Conservation (phyloP, 2,888 invertebrate species). For the Anorthoa munda region DNA sequence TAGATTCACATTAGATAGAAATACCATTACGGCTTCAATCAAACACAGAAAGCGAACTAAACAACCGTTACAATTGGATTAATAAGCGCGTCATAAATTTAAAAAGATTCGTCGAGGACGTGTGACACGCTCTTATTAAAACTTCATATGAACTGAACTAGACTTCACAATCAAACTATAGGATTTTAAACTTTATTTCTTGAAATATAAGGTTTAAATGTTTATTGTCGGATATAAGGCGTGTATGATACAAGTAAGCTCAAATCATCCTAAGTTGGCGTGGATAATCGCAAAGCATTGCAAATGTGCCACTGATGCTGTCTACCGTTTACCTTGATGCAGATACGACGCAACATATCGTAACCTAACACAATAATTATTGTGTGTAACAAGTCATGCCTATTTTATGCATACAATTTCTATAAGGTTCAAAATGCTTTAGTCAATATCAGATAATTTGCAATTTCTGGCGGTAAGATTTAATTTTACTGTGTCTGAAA, state of each 20-base stretch:
- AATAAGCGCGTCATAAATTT: conserved; percentile 74
- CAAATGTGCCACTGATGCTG: conserved; percentile 78
- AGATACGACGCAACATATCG: conserved; percentile 31
- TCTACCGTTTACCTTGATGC: conserved; percentile 73
- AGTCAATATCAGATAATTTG: too few species aligned
- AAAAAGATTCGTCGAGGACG: conserved; percentile 71
- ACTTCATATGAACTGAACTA: conserved; percentile 69
- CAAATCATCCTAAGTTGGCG: conserved; percentile 80
- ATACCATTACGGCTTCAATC: conserved; percentile 47
- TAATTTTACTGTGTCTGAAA: neutral
- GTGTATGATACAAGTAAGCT: conserved; percentile 36
- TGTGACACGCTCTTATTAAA: conserved; percentile 80
- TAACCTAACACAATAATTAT: conserved; percentile 25
- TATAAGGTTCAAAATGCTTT: neutral
- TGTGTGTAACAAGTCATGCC: neutral
- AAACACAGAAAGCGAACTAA: conserved; percentile 65
- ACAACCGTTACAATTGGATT: conserved; percentile 74
- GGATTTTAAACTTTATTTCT: conserved; percentile 53
- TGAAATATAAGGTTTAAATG: conserved; percentile 18
- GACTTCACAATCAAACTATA: conserved; percentile 13
- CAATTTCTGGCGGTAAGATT: neutral
- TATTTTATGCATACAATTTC: neutral
- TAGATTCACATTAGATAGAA: conserved; percentile 27
- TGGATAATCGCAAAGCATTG: conserved; percentile 83
- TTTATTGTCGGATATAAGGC: conserved; percentile 18